Conservation (phyloP, 2,113 vertebrate species). For the Phoenicopterus ruber region DNA sequence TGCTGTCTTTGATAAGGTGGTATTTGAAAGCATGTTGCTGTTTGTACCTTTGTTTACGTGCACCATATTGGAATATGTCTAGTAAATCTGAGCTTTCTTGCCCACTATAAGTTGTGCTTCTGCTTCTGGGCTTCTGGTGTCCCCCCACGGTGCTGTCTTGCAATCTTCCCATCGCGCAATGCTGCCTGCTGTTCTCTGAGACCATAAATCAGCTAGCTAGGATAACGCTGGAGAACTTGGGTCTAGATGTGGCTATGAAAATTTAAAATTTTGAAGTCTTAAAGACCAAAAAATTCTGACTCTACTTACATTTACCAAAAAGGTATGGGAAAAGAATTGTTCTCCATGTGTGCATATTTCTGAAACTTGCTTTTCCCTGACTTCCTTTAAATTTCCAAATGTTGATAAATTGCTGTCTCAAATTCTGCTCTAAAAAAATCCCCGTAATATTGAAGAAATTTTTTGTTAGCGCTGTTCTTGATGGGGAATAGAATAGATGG, state of each 20-base stretch:
- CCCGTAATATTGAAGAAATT: fast-evolving
- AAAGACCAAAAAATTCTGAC: not conserved
- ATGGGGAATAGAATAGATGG: not conserved
- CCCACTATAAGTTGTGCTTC: not conserved
- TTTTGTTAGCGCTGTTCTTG: not conserved
- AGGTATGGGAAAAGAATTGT: not conserved
- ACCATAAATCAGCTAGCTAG: not conserved
- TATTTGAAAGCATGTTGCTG: not conserved
- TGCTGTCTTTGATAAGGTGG: not conserved
- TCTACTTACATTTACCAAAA: not conserved
- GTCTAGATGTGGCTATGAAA: not conserved
- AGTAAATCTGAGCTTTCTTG: not conserved
- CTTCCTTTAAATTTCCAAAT: not conserved
- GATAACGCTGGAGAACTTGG: not conserved
- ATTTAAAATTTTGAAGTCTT: not conserved
- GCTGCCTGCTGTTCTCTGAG: not conserved
- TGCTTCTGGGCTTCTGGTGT: not conserved
- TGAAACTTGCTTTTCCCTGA: not conserved
- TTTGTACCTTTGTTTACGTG: not conserved
- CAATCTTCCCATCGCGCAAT: not conserved
- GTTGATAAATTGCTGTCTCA: not conserved
- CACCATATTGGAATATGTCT: not conserved
- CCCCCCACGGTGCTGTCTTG: not conserved
- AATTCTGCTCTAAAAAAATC: not conserved
- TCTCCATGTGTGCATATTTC: not conserved